These are phyloP conservation scores for Scaptomyza cyrtandrae DNA, from an alignment of 2,888 invertebrate genomes.

Conservation along the genomic window DNA sequence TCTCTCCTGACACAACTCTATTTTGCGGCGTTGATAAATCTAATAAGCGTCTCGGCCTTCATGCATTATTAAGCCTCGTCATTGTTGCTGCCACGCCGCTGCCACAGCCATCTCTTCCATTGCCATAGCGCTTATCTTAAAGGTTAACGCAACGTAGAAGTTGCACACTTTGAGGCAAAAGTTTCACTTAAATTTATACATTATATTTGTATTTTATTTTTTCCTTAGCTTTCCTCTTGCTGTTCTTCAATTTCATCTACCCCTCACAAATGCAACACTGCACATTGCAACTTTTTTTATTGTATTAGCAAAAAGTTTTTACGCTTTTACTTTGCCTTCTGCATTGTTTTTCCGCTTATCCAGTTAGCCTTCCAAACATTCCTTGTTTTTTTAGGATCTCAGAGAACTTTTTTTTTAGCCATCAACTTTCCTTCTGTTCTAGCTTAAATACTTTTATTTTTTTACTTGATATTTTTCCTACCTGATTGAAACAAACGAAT, in stretches of 20 bases:
- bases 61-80: constrained; percentile 59
- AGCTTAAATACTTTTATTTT: neutral
- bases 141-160: constrained; percentile 62
- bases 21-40: constrained; percentile 71
- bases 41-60: constrained; percentile 72
- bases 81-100: constrained; percentile 13
- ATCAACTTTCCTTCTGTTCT: neutral
- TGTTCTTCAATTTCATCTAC: constrained; percentile 5
- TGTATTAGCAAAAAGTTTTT: constrained; percentile 75
- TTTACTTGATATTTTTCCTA: neutral
- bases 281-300: constrained; percentile 74
- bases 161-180: constrained; percentile 62
- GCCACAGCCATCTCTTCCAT: neutral
- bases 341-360: constrained; percentile 34
- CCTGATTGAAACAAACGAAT: too few species aligned
- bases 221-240: constrained; percentile 17
- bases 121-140: constrained; percentile 47
- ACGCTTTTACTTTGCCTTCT: constrained; percentile 49
- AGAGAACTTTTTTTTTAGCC: constrained; percentile 7
- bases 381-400: neutral
- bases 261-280: constrained; percentile 54
- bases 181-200: constrained; percentile 66
- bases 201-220: constrained; percentile 37
- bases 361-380: constrained; percentile 7
- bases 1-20: constrained; percentile 55